Base-by-base conservation (phyloP, 53 echinoderm and acorn worm species). In the Antedon mediterranea region DNA sequence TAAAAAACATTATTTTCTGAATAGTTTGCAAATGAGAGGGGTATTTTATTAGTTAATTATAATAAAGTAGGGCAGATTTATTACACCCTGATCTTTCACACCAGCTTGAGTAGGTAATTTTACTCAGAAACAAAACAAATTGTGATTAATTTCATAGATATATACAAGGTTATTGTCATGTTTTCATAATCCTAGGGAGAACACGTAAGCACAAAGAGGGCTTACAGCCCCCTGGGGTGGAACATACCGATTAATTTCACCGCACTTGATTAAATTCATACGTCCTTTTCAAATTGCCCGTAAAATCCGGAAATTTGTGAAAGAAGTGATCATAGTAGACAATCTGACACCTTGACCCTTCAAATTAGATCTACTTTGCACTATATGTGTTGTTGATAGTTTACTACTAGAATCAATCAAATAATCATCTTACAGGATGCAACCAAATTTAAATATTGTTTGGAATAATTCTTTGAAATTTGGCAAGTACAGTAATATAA, bases 191-290 rank as follows among this genome's bases (percentile, higher is more conserved):
- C 57, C 57, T 57, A 57, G 7, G 23, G 57, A 3, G 57, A 15
- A 57, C 57, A 57, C 57, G 57, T 57, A 57, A 57, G 57, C 57
- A 57, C 57, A 57, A 57, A 57, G 57, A 57, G 57, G 57, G 20
- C 57, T 23, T 11, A 26, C 57, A 3, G 57, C 9, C 57, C 23
- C 57, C 11, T 57, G 57, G 57, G 57, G 57, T 57, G 57, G 23
- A 57, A 57, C 57, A 57, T 57, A 57, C 57, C 57, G 57, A 57
- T 57, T 57, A 57, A 57, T 57, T 57, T 57, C 57, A 57, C 57
- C 23, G 57, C 15, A 57, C 15, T 57, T 57, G 57, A 57, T 57
- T 57, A 57, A 57, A 2, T 57, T 57, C 57, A 57, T 57, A 57
- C 57, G 20, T 13, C 57, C 57, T 23, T 57, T 57, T 57, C 20